Percentiles rank a stretch among this genome's conserved stretches.
These are phyloP conservation scores for Acanthopleura granulata DNA, from an alignment of 2,888 invertebrate species.

Conservation along the genomic window DNA sequence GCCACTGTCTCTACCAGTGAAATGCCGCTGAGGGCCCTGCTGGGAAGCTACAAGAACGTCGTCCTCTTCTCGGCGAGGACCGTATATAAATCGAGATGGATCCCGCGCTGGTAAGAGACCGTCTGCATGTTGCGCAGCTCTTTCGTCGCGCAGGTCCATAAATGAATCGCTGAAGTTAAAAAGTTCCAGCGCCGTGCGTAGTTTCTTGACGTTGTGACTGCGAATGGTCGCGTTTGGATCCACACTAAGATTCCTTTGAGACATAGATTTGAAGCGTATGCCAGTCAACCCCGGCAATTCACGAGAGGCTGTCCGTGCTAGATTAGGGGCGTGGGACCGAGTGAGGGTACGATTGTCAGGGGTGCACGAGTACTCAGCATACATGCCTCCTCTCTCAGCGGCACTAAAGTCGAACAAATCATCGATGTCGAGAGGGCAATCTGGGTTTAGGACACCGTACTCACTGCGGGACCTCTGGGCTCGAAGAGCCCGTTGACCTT, in stretches of 20 bases:
- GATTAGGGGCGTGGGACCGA: conserved; percentile 6
- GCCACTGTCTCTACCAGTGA: conserved; percentile 14
- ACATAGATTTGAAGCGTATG: conserved; percentile 34
- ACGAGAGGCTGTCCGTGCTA: background rate
- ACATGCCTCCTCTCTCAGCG: background rate
- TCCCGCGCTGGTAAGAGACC: background rate
- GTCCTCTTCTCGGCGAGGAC: background rate
- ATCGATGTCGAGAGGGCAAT: conserved; percentile 39
- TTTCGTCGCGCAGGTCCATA: conserved; percentile 20
- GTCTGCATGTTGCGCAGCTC: background rate
- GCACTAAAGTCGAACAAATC: conserved; percentile 40
- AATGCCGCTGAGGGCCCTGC: background rate
- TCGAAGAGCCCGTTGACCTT: conserved; percentile 18
- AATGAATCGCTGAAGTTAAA: conserved; percentile 51
- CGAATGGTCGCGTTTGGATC: conserved; percentile 58
- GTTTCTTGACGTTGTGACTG: conserved; percentile 53
- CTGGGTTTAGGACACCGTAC: conserved; percentile 21
- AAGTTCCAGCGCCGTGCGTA: conserved; percentile 49
- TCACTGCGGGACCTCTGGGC: conserved; percentile 42
- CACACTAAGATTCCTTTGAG: conserved; percentile 44
- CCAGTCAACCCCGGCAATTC: background rate
- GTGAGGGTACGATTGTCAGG: conserved; percentile 17
- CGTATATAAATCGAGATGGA: background rate
- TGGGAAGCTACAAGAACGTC: background rate
- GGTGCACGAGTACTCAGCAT: background rate